phyloP scores from a whole-genome alignment of 2,888 invertebrate species.

The Eupsilia transversa region DNA sequence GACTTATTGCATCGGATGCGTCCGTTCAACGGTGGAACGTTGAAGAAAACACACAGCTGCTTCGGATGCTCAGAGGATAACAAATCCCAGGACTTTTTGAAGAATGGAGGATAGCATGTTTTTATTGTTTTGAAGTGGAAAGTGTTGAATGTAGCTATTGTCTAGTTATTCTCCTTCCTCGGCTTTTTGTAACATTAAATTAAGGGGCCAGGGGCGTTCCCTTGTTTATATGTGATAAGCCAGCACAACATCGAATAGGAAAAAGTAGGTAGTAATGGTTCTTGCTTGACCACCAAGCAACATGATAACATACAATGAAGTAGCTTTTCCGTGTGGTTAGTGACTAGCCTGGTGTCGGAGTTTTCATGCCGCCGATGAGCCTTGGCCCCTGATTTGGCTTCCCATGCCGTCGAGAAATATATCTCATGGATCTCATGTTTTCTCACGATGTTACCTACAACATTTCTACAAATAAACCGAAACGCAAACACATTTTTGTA shows the following conservation, averaged over 20 bases:
- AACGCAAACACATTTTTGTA: conserved; percentile 8
- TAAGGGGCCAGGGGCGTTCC: background rate
- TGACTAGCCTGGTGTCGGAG: too few relatives aligned
- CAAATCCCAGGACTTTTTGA: conserved; percentile 40
- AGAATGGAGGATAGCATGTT: conserved; percentile 25
- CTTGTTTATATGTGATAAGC: background rate
- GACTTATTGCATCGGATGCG: conserved; percentile 56
- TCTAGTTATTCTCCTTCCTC: background rate
- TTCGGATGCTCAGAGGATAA: conserved; percentile 37
- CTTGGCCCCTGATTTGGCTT: too few relatives aligned
- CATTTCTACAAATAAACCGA: too few relatives aligned
- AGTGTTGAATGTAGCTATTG: conserved; percentile 9
- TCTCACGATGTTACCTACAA: too few relatives aligned
- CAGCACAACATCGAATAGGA: background rate
- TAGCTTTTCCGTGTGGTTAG: too few relatives aligned
- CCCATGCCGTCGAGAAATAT: too few relatives aligned
- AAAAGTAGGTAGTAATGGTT: background rate
- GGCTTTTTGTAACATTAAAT: background rate
- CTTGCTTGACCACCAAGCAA: background rate
- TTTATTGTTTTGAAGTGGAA: conserved; percentile 1
- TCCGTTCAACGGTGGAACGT: background rate
- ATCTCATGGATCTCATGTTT: too few relatives aligned
- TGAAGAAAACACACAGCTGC: conserved; percentile 50
- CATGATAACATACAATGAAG: background rate
- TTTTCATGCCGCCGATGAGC: too few relatives aligned